Conservation (phyloP, 2,888 invertebrate genomes). For the Chalcosyrphus nemorum region DNA sequence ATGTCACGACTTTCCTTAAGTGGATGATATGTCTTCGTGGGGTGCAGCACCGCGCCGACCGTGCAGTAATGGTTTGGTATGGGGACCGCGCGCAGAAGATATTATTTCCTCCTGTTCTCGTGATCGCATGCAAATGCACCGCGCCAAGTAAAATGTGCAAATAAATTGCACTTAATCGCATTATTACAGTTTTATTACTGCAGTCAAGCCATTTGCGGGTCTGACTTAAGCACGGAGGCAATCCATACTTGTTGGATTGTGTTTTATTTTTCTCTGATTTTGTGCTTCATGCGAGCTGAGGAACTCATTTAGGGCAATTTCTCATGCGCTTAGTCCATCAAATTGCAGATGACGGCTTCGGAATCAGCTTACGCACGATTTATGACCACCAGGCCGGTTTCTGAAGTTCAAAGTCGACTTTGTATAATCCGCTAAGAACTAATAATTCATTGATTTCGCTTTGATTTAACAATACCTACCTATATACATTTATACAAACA, state of each 20-base stretch:
- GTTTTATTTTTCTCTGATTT: not conserved
- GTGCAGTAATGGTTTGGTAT: not conserved
- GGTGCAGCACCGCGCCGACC: slow-evolving; percentile 3
- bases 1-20: slow-evolving; percentile 69
- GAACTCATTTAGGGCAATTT: slow-evolving; percentile 54
- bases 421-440: slow-evolving; percentile 34
- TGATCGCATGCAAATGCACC: slow-evolving; percentile 68
- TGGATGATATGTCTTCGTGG: slow-evolving; percentile 61
- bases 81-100: slow-evolving; percentile 34
- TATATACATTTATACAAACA: too few species aligned
- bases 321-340: slow-evolving; percentile 67
- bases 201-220: slow-evolving; percentile 53
- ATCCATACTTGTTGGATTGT: slow-evolving; percentile 3
- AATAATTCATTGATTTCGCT: slow-evolving; percentile 46
- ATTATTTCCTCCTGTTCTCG: slow-evolving; percentile 56
- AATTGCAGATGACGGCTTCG: slow-evolving; percentile 63
- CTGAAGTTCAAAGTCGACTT: slow-evolving; percentile 52
- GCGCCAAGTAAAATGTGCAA: slow-evolving; percentile 62
- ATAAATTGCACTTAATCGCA: slow-evolving; percentile 73
- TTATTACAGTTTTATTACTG: slow-evolving; percentile 72
- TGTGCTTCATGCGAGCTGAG: not conserved
- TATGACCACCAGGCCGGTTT: slow-evolving; percentile 10
- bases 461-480: too few species aligned
- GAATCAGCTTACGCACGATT: slow-evolving; percentile 66
- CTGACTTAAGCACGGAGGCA: slow-evolving; percentile 43